Evolutionary conservation across 2,888 invertebrate species (phyloP).

Genomic region (Andrena dorsata): DNA sequence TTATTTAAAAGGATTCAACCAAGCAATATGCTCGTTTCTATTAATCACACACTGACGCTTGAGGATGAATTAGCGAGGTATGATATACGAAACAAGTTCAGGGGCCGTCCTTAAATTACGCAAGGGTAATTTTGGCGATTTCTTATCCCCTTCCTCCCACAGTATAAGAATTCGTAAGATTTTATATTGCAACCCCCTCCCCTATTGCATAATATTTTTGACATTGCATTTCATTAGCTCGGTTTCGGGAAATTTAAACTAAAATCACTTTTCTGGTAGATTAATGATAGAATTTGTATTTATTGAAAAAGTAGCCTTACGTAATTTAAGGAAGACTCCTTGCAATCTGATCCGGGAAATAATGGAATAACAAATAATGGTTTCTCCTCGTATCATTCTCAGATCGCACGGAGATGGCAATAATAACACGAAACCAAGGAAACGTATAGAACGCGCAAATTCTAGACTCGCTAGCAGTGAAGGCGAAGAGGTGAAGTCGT

Average conservation of each 20-base stretch:
- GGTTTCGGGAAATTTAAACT: no score
- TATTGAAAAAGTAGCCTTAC: no score
- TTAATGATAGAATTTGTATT: no score
- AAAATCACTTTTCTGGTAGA: no score
- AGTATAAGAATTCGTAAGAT: no score
- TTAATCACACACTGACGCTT: constrained; percentile 90
- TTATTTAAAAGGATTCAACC: constrained; percentile 89
- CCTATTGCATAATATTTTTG: no score
- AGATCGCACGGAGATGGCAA: constrained; percentile 75
- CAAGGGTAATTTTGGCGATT: no score
- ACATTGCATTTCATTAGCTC: no score
- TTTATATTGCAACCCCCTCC: no score
- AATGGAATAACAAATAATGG: background rate
- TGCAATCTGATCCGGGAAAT: background rate
- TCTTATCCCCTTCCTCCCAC: no score
- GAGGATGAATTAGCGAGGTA: constrained; percentile 87
- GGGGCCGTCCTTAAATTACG: no score
- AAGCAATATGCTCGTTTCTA: constrained; percentile 88
- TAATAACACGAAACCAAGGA: constrained; percentile 74
- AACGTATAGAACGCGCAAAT: constrained; percentile 69
- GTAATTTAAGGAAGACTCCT: no score
- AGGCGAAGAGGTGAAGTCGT: constrained; percentile 54
- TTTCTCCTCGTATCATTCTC: background rate
- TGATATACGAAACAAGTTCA: constrained; percentile 52
- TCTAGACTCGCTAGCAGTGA: constrained; percentile 54